Evolutionary conservation across 2,888 invertebrate genomes (phyloP).

Genomic region (Acronicta leporina): DNA sequence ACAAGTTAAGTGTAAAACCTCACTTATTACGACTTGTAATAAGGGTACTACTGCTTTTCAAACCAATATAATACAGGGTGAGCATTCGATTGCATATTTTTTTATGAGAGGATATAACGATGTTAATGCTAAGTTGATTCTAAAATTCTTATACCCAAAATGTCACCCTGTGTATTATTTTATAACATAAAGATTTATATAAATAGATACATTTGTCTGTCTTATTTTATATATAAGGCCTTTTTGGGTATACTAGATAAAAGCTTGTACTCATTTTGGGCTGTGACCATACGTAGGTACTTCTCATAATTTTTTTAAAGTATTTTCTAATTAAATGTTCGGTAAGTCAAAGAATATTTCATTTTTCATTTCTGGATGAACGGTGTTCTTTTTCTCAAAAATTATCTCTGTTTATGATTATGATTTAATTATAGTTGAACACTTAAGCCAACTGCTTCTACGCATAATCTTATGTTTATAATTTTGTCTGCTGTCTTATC

Average conservation of each 20-base stretch:
- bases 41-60: too few species aligned
- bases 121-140: not conserved
- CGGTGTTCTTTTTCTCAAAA: not conserved
- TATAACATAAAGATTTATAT: not conserved
- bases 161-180: not conserved
- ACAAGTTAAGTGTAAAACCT: too few species aligned
- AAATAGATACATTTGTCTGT: not conserved
- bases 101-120: too few species aligned
- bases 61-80: too few species aligned
- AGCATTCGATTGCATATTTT: too few species aligned
- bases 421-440: conserved; percentile 7
- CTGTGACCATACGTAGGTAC: not conserved
- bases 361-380: too few species aligned
- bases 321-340: not conserved
- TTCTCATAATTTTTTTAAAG: not conserved
- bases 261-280: not conserved
- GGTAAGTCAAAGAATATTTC: not conserved
- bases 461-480: not conserved
- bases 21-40: too few species aligned
- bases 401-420: not conserved
- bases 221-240: not conserved
- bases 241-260: not conserved
- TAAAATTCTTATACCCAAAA: not conserved
- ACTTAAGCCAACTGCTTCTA: not conserved
- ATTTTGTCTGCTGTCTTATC: not conserved